Conservation (phyloP, 2,797 vertebrate genomes). For the Pristis pectinata region DNA sequence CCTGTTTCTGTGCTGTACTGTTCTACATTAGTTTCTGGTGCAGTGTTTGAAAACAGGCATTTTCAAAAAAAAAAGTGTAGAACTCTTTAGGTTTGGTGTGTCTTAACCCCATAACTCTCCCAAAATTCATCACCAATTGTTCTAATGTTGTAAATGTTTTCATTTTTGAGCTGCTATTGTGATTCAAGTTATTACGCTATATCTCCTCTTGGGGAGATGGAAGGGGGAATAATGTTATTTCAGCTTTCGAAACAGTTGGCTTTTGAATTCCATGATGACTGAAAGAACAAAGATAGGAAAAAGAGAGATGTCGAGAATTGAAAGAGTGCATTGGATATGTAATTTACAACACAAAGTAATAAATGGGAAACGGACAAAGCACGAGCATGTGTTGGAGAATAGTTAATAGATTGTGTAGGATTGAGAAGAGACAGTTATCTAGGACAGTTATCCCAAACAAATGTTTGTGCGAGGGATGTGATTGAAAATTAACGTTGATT, state of each 20-base stretch:
- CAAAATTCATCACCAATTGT: not conserved
- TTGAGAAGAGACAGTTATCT: not conserved
- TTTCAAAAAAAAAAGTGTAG: not conserved
- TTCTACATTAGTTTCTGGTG: not conserved
- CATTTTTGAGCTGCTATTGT: not conserved
- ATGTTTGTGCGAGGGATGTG: not conserved
- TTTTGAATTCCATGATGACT: not conserved
- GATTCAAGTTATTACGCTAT: too few species aligned
- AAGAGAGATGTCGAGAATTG: too few species aligned
- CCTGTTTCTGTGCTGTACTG: too few species aligned
- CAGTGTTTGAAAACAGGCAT: not conserved
- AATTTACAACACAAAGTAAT: not conserved
- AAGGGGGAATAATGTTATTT: not conserved
- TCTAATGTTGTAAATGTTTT: too few species aligned
- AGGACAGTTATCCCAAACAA: not conserved
- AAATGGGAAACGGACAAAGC: too few species aligned
- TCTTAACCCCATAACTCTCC: not conserved
- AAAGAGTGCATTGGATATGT: not conserved
- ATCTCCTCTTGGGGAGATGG: not conserved
- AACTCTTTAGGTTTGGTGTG: not conserved
- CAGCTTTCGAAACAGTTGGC: not conserved
- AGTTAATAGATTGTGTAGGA: not conserved
- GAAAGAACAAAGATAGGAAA: not conserved
- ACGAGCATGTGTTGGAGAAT: too few species aligned
- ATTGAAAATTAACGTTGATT: not conserved